Evolutionary conservation across 2,113 vertebrate species (phyloP), one percentile per base, ranked within the genome.

Genomic region (Proterorhinus semilunaris): DNA sequence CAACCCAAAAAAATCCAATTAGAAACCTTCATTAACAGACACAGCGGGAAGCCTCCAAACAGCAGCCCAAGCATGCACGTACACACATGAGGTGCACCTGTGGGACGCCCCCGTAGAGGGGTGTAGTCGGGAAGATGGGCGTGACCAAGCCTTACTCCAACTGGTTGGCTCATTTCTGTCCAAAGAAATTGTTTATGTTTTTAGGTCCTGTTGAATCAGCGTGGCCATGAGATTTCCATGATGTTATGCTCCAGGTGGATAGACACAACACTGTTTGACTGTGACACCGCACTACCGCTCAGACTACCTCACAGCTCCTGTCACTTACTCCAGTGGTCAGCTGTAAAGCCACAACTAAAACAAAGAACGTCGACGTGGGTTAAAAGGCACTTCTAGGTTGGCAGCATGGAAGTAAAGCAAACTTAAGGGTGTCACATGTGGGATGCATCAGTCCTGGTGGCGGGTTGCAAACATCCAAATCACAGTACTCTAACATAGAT

Each of bases 1-100:
- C 70, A 52, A 76, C 78, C 75, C 64, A 76, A 82, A 85, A 21
- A 87, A 88, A 88, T 89, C 89, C 90, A 89, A 90, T 90, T 90
- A 86, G 58, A 72, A 69, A 76, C 72, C 72, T 85, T 91, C 88
- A 85, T 90, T 91, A 89, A 85, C 70, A 85, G 75, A 86, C 83
- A 58, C 89, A 87, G 90, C 81, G 53, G 86, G 90, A 80, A 76
- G 69, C 42, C 65, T 11, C 68, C 74, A 82, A 83, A 74, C 71
- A 71, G 55, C 10, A 69, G 55, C 59, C 74, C 4, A 27, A 74
- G 66, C 67, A 59, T 57, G 66, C 69, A 42, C 17, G 42, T 74
- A 72, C 8, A 13, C 62, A 68, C 65, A 57, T 8, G 46, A 74
- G 7, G 65, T 62, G 82, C 83, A 83, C 85, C 87, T 88, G 83